Percentiles rank a stretch among this genome's conserved stretches.
Evolutionary conservation across 2,113 vertebrate genomes (phyloP).

Genomic region (Archocentrus centrarchus): DNA sequence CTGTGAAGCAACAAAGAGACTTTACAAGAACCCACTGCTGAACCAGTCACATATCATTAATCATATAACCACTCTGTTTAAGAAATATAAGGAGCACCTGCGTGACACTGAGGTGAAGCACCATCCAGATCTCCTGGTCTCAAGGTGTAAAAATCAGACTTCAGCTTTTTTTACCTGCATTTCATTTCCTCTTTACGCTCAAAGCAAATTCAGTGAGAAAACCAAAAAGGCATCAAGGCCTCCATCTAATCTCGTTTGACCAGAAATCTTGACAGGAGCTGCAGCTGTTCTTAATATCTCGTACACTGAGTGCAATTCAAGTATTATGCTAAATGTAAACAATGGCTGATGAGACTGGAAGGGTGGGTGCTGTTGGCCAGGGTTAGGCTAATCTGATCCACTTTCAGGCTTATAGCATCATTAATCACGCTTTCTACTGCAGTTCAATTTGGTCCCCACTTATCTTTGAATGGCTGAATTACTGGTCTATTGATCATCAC

Average conservation of each 20-base stretch:
- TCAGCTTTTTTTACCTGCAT: not conserved
- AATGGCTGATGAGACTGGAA: slow-evolving; percentile 68
- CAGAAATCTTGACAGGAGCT: slow-evolving; percentile 32
- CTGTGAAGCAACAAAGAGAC: slow-evolving; percentile 34
- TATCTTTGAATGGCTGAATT: slow-evolving; percentile 71
- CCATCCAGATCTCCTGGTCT: not conserved
- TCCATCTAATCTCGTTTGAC: slow-evolving; percentile 37
- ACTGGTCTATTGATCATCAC: slow-evolving; percentile 69
- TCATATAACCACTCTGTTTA: slow-evolving; percentile 44
- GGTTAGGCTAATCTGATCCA: slow-evolving; percentile 57
- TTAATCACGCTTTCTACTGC: slow-evolving; percentile 69
- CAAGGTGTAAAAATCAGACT: not conserved
- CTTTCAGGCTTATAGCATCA: slow-evolving; percentile 49
- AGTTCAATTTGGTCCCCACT: slow-evolving; percentile 68
- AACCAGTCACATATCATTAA: slow-evolving; percentile 34
- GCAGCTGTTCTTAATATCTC: slow-evolving; percentile 59
- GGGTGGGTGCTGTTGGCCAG: not conserved
- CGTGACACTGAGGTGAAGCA: not conserved
- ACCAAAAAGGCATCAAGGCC: slow-evolving; percentile 50
- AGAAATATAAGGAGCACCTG: slow-evolving; percentile 56
- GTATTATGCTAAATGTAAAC: slow-evolving; percentile 75
- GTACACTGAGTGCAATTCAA: slow-evolving; percentile 70
- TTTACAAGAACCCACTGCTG: slow-evolving; percentile 43
- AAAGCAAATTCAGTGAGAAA: slow-evolving; percentile 42
- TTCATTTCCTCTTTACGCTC: slow-evolving; percentile 27